A percentile compares a stretch with the other conserved stretches of the same genome.
phyloP scores from a whole-genome alignment of 2,888 invertebrate species.

The Axea sp. region DNA sequence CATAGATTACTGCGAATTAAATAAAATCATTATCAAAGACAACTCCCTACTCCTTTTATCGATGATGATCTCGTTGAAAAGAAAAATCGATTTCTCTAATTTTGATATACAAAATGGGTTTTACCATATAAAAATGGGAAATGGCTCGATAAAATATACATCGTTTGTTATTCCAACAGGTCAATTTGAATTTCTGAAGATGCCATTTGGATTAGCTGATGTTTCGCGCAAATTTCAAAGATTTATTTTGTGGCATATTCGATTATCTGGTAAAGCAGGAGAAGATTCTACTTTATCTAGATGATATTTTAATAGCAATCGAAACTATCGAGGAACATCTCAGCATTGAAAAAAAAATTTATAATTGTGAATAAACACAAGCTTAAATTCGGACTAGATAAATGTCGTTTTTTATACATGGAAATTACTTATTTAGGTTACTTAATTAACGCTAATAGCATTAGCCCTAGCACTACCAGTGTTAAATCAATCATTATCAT shows the following conservation, averaged over 20 bases:
- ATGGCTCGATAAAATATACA: constrained; percentile 5
- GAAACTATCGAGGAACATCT: not conserved
- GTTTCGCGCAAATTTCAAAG: constrained; percentile 7
- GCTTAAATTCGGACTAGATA: constrained; percentile 2
- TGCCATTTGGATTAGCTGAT: constrained; percentile 13
- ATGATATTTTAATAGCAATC: not conserved
- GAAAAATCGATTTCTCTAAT: not conserved
- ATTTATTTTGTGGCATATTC: not conserved
- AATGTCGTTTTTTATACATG: constrained; percentile 8
- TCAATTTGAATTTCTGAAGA: constrained; percentile 3
- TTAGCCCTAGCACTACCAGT: too few species aligned
- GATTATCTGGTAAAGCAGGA: not conserved
- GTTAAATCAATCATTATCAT: too few species aligned
- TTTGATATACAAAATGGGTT: constrained; percentile 14
- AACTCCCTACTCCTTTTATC: constrained; percentile 11
- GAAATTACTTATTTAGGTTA: constrained; percentile 14
- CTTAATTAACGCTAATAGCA: not conserved
- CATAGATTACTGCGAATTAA: constrained; percentile 1
- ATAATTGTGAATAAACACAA: not conserved
- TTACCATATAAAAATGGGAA: constrained; percentile 24
- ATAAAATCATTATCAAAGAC: constrained; percentile 7
- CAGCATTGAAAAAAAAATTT: not conserved
- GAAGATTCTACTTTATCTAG: not conserved
- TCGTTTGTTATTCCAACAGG: constrained; percentile 7
- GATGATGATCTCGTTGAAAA: constrained; percentile 5